Conservation (phyloP, 2,888 invertebrate genomes). For the Gibbula magus region DNA sequence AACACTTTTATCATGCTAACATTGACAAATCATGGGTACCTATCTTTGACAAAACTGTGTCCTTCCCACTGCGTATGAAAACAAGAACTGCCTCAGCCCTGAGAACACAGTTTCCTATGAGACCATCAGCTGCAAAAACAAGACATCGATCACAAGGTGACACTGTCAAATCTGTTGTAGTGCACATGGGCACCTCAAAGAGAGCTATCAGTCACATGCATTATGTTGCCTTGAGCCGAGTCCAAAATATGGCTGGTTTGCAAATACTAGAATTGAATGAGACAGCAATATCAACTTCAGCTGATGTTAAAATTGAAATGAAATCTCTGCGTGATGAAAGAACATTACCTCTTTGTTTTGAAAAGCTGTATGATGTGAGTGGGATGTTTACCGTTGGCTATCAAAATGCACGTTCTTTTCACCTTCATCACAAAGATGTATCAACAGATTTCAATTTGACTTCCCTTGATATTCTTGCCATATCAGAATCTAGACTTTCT, state of each 20-base stretch:
- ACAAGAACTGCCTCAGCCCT: conserved; percentile 14
- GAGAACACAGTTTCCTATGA: conserved; percentile 36
- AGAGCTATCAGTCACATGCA: conserved; percentile 27
- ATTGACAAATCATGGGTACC: conserved; percentile 34
- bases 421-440: too few species aligned
- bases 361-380: neutral
- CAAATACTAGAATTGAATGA: conserved; percentile 31
- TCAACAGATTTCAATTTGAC: too few species aligned
- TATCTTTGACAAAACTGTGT: neutral
- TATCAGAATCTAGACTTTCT: too few species aligned
- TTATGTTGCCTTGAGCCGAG: conserved; percentile 37
- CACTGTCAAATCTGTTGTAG: conserved; percentile 26
- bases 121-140: conserved; percentile 34
- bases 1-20: conserved; percentile 13
- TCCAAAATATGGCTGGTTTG: conserved; percentile 16
- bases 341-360: neutral
- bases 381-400: neutral
- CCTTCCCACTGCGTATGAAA: conserved; percentile 23
- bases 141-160: conserved; percentile 38
- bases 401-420: too few species aligned
- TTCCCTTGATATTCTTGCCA: too few species aligned
- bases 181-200: conserved; percentile 25
- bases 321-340: conserved; percentile 14
- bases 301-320: conserved; percentile 33
- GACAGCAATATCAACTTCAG: conserved; percentile 8